Evolutionary conservation across 2,113 vertebrate genomes (phyloP).

Genomic region (Nothocercus julius): DNA sequence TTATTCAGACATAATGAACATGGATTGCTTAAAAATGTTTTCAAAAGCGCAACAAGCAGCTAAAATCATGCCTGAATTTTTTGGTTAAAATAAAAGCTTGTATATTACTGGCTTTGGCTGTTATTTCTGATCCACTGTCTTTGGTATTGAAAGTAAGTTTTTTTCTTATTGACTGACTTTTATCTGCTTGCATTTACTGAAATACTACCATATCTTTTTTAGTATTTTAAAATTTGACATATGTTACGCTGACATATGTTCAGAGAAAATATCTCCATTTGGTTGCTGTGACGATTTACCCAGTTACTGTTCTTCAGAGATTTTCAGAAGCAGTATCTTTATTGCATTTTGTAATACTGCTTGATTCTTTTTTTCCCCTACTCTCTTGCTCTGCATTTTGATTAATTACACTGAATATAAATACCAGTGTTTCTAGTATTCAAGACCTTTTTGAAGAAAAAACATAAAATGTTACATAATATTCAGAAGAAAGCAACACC

Average conservation of each 20-base stretch:
- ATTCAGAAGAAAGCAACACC: neutral
- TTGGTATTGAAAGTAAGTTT: neutral
- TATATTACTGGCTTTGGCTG: neutral
- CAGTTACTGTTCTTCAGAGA: neutral
- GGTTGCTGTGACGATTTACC: neutral
- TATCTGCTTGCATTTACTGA: neutral
- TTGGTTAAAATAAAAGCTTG: neutral
- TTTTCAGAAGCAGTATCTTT: neutral
- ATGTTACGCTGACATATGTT: neutral
- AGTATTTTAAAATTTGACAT: neutral
- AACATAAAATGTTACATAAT: neutral
- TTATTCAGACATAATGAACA: neutral
- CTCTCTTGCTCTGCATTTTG: neutral
- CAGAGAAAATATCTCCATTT: neutral
- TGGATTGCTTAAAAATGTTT: neutral
- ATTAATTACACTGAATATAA: conserved; percentile 9
- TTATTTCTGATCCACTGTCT: neutral
- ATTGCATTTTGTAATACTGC: neutral
- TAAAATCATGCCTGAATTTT: neutral
- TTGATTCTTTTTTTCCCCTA: neutral
- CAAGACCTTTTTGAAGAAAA: neutral
- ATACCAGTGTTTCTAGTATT: neutral
- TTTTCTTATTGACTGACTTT: neutral
- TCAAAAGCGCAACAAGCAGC: neutral
- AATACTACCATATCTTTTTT: neutral